Base-by-base conservation (phyloP, 2,797 vertebrate genomes). In the Eremophila alpestris region DNA sequence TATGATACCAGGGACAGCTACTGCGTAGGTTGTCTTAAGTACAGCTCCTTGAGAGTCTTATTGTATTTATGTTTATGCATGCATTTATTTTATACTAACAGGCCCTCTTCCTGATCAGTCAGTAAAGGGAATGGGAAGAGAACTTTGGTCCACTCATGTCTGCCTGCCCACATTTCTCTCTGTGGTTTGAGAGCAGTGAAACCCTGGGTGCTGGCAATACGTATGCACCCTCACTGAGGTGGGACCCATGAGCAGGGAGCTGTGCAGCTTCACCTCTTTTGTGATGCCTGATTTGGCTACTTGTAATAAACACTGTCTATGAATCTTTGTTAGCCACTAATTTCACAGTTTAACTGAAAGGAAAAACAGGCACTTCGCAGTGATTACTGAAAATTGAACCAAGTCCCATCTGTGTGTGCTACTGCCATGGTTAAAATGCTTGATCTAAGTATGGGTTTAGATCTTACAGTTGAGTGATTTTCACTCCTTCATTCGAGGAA, bases 101-200 rank as follows among this genome's bases (percentile, higher is more conserved):
- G 18, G 29, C 11, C 9, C 64, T 56, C 11, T 30, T 32, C 7
- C 6, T 59, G 9, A 55, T 41, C 55, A 71, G 16, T 15, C 48
- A 59, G 24, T 0, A 1, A 29, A 9, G 10, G 16, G 29, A 80
- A 32, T 9, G 52, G 32, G 30, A 79, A 56, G 24, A 84, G 13
- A 15, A 5, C 45, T 36, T 45, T 59, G 40, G 8, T 21, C 9
- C 32, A 12, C 21, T 43, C 11, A 2, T 18, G 36, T 45, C 21
- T 4, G 2, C 21, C 29, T 32, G 32, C 17, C 8, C 1, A 1
- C 12, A 7, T 22, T 67, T 38, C 5, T 55, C 16, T n/a, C 9
- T 3, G 12, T 29, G 24, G 7, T 20, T 64, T 24, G 24, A 4
- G 16, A 46, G 29, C 0, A 4, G n/a, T 9, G 32, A 20, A 17